Percentiles rank a stretch among this genome's conserved stretches.
phyloP scores from a whole-genome alignment of 1,140 invertebrate genomes.

The Dendroctonus ponderosae region DNA sequence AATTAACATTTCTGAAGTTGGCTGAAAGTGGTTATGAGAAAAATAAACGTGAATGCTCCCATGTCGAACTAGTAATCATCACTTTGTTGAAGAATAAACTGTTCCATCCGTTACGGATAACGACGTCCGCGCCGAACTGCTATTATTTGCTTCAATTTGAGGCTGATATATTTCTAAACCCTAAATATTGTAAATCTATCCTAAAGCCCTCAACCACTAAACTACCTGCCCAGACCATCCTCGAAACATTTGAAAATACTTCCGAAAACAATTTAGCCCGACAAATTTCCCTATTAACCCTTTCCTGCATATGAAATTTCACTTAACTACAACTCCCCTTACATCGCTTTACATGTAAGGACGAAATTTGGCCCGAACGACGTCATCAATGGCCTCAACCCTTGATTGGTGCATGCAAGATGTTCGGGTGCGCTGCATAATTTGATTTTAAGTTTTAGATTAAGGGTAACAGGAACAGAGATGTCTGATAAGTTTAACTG shows the following conservation, averaged over 20 bases:
- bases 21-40: too few species aligned
- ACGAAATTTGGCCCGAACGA: slow-evolving; percentile 20
- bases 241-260: slow-evolving; percentile 8
- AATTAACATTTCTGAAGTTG: too few species aligned
- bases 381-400: slow-evolving; percentile 18
- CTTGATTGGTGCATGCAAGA: slow-evolving; percentile 24
- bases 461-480: slow-evolving; percentile 11
- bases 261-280: slow-evolving; percentile 18
- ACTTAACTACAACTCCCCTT: slow-evolving; percentile 14
- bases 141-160: too few species aligned
- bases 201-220: slow-evolving; percentile 11
- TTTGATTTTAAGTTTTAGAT: slow-evolving; percentile 26
- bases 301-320: slow-evolving; percentile 23
- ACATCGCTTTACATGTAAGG: slow-evolving; percentile 23
- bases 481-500: slow-evolving; percentile 21
- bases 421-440: slow-evolving; percentile 21
- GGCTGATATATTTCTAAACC: neutral
- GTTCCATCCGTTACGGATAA: too few species aligned
- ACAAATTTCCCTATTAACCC: slow-evolving; percentile 13
- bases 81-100: too few species aligned
- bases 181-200: neutral
- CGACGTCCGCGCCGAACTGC: too few species aligned
- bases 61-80: too few species aligned
- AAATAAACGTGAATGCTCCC: too few species aligned
- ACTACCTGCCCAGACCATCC: slow-evolving; percentile 10